Evolutionary conservation across 92 coral and sea anemone species (phyloP), one percentile per base, ranked within the genome.

Genomic region (Isaurus tuberculatus): DNA sequence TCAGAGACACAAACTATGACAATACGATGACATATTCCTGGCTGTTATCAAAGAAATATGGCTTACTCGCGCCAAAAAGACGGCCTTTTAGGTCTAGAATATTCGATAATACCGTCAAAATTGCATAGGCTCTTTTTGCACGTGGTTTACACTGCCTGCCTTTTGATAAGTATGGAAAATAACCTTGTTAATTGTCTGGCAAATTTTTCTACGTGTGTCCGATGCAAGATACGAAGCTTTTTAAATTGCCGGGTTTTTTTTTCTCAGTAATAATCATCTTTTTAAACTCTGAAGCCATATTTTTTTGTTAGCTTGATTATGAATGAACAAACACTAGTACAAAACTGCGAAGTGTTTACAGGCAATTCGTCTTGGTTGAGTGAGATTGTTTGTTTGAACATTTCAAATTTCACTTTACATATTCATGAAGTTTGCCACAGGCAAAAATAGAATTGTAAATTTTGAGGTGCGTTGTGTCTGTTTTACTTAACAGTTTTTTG

Each of bases 161-260:
- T 53, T 75, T 16, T 77, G 82, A 60, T 13, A 55, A 75, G 63
- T 30, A 37, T 75, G 29, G 17, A 30, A 73, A 22, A 53, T 53
- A 77, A 77, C 34, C 82, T n/a, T 34, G 13, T 53, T 77, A 58
- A 58, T 77, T 77, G 82, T 77, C 58, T 32, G 69, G 28, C 70
- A 77, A 77, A 57, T 77, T 77, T 55, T n/a, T 67, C 15, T 33
- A 28, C 82, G 58, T 53, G 51, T 26, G 36, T 57, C 57, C 2
- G 9, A 14, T 36, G 26, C 20, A 51, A 55, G 27, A 37, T 33
- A 46, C 23, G 32, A 49, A 25, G 11, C 16, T 32, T 55, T 20
- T 49, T 22, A 20, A 29, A 17, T 1, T 30, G 49, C 10, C 11
- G 15, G 40, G 42, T 17, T 51, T 74, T 17, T 51, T 74, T 74